Conservation (phyloP, 2,797 vertebrate species). For the Enteromius unitaeniatus region DNA sequence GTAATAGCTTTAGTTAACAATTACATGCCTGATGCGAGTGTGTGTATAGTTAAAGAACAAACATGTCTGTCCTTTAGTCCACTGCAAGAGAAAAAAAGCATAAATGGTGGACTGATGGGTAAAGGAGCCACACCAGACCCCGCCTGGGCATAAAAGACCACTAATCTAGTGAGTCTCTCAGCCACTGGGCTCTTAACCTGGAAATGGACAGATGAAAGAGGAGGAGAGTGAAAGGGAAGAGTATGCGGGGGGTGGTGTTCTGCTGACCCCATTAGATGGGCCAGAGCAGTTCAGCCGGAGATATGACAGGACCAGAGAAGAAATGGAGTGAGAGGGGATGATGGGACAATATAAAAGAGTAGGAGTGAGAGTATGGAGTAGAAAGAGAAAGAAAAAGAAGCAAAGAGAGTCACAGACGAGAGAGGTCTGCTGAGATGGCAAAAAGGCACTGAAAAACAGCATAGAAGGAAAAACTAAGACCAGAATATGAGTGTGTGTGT, state of each 20-base stretch:
- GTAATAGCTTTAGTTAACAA: background rate
- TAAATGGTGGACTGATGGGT: background rate
- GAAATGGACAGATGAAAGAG: constrained; percentile 63
- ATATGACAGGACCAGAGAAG: constrained; percentile 61
- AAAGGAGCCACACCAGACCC: constrained; percentile 63
- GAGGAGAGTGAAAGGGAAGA: constrained; percentile 48
- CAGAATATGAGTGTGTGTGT: constrained; percentile 16
- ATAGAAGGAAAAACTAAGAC: constrained; percentile 16
- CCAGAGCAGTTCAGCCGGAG: constrained; percentile 71
- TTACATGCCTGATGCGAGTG: background rate
- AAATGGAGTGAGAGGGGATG: constrained; percentile 68
- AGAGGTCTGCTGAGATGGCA: constrained; percentile 58
- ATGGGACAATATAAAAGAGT: background rate
- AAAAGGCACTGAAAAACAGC: constrained; percentile 53
- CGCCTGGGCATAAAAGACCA: constrained; percentile 62
- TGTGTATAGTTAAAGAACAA: background rate
- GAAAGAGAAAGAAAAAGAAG: constrained; percentile 14
- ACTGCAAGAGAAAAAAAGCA: background rate
- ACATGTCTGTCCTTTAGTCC: background rate
- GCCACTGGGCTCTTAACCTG: constrained; percentile 71
- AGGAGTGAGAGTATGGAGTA: constrained; percentile 18
- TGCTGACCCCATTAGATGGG: constrained; percentile 74
- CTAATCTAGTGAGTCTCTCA: constrained; percentile 75
- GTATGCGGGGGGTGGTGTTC: constrained; percentile 60
- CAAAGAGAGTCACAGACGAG: background rate